Conservation (phyloP, 2,113 vertebrate species). For the Thamnophis sirtalis region DNA sequence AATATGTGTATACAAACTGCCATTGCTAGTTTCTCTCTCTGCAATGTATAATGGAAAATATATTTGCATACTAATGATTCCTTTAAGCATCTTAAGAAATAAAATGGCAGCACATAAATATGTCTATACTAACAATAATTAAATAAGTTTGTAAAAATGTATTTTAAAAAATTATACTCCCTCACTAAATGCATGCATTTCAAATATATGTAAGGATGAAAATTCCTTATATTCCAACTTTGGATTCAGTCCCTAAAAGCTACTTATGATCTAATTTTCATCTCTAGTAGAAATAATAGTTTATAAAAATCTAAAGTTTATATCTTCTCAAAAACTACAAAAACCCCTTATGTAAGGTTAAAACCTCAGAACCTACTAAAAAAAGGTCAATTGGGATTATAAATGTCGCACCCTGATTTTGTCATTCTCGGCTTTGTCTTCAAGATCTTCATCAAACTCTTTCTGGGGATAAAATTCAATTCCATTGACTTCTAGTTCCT, state of each 20-base stretch:
- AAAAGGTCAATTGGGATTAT: conserved; percentile 19
- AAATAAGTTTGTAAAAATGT: neutral
- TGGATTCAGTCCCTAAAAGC: neutral
- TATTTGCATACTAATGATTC: neutral
- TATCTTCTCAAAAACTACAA: neutral
- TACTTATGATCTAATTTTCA: neutral
- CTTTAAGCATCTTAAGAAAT: neutral
- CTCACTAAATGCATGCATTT: neutral
- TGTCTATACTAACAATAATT: neutral
- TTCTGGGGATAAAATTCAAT: conserved; percentile 97
- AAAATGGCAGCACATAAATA: neutral
- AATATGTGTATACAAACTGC: neutral
- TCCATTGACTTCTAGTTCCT: conserved; percentile 88
- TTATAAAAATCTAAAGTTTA: neutral
- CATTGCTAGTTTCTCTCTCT: neutral
- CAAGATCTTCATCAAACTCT: conserved; percentile 95
- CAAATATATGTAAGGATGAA: neutral
- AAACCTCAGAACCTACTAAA: neutral
- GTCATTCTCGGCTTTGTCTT: conserved; percentile 96
- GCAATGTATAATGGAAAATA: neutral
- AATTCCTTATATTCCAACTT: neutral
- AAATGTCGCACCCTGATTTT: conserved; percentile 87
- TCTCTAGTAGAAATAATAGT: neutral
- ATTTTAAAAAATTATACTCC: neutral
- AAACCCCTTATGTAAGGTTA: neutral